Evolutionary conservation across 2,888 invertebrate species (phyloP).

Genomic region (Drosophila multiciliata): DNA sequence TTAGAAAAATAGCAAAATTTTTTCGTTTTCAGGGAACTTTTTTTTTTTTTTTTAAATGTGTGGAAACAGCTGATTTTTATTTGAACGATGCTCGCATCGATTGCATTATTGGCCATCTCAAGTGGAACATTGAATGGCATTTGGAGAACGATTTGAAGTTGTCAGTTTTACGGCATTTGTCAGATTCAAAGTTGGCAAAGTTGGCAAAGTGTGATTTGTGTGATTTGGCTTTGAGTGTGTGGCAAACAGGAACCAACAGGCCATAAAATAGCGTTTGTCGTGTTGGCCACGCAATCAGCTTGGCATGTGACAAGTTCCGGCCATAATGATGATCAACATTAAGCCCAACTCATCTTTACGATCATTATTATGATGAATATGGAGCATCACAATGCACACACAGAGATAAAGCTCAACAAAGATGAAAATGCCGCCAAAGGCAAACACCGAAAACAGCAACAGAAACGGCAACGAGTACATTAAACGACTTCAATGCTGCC

Average conservation of each 20-base stretch:
- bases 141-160: background rate
- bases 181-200: background rate
- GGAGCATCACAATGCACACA: slow-evolving; percentile 63
- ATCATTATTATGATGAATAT: slow-evolving; percentile 59
- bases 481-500: slow-evolving; percentile 68
- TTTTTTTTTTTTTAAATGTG: background rate
- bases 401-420: slow-evolving; percentile 59
- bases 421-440: slow-evolving; percentile 74
- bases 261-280: slow-evolving; percentile 42
- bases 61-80: background rate
- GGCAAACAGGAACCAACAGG: slow-evolving; percentile 64
- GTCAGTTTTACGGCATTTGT: background rate
- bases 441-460: slow-evolving; percentile 38
- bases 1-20: background rate
- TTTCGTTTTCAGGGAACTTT: background rate
- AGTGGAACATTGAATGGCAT: background rate
- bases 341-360: slow-evolving; percentile 49
- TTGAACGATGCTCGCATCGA: background rate
- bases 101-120: background rate
- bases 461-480: slow-evolving; percentile 10
- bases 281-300: slow-evolving; percentile 43
- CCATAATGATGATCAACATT: slow-evolving; percentile 65
- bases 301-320: slow-evolving; percentile 78
- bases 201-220: slow-evolving; percentile 8
- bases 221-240: slow-evolving; percentile 3